These are phyloP conservation scores for Diploscapter pachys DNA, from an alignment of 1,140 invertebrate species.

Conservation along the genomic window DNA sequence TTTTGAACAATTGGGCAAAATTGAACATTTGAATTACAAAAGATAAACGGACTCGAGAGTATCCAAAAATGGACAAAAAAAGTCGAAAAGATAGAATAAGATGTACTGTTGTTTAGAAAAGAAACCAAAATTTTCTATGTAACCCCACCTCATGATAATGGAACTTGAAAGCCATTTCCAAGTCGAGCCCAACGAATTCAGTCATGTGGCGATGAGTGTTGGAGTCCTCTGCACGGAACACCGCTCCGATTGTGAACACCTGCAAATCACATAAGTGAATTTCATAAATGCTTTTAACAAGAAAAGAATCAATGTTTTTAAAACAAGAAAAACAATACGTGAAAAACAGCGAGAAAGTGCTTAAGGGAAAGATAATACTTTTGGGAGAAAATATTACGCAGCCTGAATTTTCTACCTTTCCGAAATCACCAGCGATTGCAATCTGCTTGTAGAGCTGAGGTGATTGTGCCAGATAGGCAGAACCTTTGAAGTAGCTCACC, in stretches of 20 bases:
- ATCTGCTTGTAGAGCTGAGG: constrained; percentile 99
- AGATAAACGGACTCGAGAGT: too few relatives aligned
- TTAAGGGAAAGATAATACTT: too few relatives aligned
- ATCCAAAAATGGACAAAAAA: too few relatives aligned
- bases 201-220: constrained; percentile 96
- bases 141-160: not conserved
- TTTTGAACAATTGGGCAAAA: not conserved
- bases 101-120: not conserved
- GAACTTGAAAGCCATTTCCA: constrained; percentile 51
- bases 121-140: not conserved
- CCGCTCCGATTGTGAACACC: constrained; percentile 77
- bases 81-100: too few relatives aligned
- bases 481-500: constrained; percentile 93
- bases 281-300: too few relatives aligned
- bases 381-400: not conserved
- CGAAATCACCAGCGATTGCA: constrained; percentile 96
- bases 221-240: constrained; percentile 97
- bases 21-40: constrained; percentile 4
- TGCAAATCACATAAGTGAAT: not conserved
- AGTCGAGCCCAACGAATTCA: constrained; percentile 85
- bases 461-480: constrained; percentile 93
- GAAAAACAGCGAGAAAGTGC: too few relatives aligned
- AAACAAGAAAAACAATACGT: too few relatives aligned
- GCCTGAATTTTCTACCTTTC: constrained; percentile 64
- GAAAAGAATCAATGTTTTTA: too few relatives aligned